These are phyloP conservation scores for Pollicipes pollicipes DNA, from an alignment of 1,140 invertebrate species.

Conservation along the genomic window DNA sequence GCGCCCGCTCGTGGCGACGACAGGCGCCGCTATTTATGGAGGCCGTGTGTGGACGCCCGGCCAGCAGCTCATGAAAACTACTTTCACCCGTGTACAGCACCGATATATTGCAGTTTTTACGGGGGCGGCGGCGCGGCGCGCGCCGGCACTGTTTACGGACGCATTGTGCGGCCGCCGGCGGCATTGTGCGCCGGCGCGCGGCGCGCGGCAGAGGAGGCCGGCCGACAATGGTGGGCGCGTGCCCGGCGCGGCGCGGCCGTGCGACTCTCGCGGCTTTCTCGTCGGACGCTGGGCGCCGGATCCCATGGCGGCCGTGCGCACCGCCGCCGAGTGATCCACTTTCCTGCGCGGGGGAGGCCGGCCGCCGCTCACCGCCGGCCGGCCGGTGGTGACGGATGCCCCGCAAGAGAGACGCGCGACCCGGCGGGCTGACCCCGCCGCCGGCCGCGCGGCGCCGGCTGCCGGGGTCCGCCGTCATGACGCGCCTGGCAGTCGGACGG, in stretches of 20 bases:
- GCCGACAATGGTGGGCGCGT: neutral
- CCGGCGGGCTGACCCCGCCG: no score
- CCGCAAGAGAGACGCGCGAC: neutral
- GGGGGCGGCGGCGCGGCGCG: no score
- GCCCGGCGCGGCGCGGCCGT: neutral
- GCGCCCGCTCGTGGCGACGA: no score
- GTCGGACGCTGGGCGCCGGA: no score
- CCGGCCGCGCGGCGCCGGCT: neutral
- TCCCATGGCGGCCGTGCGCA: neutral
- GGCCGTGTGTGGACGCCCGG: neutral
- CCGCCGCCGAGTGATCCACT: neutral
- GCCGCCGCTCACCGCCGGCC: no score
- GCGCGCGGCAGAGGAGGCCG: no score
- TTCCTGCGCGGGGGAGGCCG: neutral
- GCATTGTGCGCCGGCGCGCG: neutral
- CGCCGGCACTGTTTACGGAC: neutral
- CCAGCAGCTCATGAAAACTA: neutral
- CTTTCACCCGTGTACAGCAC: neutral
- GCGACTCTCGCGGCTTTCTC: neutral
- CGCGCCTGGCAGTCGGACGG: no score
- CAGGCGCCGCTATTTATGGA: neutral
- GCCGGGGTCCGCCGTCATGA: no score
- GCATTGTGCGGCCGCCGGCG: neutral
- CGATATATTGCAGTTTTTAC: neutral
- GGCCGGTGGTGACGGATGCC: neutral